Evolutionary conservation across 1,140 invertebrate genomes (phyloP), one percentile per base, ranked within the genome.

Genomic region (Caenorhabditis tropicalis): DNA sequence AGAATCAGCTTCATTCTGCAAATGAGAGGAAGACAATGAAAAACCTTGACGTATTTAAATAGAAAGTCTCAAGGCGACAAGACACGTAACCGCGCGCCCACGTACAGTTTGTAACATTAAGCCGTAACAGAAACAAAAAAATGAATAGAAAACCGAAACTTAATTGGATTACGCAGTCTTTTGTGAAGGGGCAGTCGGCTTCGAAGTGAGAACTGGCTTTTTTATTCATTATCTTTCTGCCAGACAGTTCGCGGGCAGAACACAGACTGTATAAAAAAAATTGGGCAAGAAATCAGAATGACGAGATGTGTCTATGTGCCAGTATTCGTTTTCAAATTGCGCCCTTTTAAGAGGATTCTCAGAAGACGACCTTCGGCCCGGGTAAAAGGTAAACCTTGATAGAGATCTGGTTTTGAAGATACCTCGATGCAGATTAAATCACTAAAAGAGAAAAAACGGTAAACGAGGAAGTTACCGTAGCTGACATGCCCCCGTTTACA

Each of bases 91-190:
- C 43, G 4, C 7, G 65, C 4, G 48, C 29, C 29, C 29, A 21
- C 36, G 65, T 31, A 12, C 33, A n/a, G 12, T 33, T 74, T 43
- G 65, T 74, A 74, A 74, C 65, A 74, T 74, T 74, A 43, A 43
- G 36, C 33, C 43, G 43, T n/a, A 74, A 21, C n/a, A n/a, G 65
- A 43, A 74, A 74, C 65, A 65, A 65, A 29, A 31, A 21, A 33
- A 10, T 19, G 19, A 36, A 74, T 24, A 43, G 21, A 74, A 74
- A 74, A 74, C 65, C 36, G 65, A 74, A 74, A 24, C 33, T 74
- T 74, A 74, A 74, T 74, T 74, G n/a, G n/a, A 21, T 43, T 74
- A 74, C 65, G 36, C 65, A 43, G 33, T 74, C 36, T 74, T 74
- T 56, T 74, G 21, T n/a, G n/a, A n/a, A n/a, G n/a, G 33, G 65